Evolutionary conservation across 2,888 invertebrate genomes (phyloP), one percentile per base, ranked within the genome.

Genomic region (Noctua fimbriata): DNA sequence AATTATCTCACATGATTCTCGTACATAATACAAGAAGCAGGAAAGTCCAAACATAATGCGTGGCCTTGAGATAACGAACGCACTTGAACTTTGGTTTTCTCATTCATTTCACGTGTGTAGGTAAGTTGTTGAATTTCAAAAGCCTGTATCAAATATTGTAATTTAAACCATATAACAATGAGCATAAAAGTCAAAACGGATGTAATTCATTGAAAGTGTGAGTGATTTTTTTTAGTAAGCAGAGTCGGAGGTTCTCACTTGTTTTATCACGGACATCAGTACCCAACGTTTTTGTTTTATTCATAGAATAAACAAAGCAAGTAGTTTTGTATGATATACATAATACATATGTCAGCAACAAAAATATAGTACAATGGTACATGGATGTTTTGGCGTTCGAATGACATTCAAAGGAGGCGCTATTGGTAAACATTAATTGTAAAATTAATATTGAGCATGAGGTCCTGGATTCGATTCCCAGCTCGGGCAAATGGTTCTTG

Each of bases 51-150:
- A 55, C 2, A 76, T 24, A 24, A n/a, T 16, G 24, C 21, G 2
- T 60, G 73, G 5, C 58, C 58, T 70, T 69, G 63, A 52, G 28
- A 78, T 41, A 36, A 49, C 70, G 78, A 73, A 78, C 77, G 79
- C 78, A 47, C 83, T 85, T 87, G 85, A 88, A 83, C 87, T 85
- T 83, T 78, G 66, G 5, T 77, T 65, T 24, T 44, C 52, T 69
- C 69, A 47, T 74, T 76, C 70, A 66, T 66, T 66, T 14, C n/a
- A 60, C 16, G 67, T 66, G 44, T 18, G 18, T 44, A 63, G 1
- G 12, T 41, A 21, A 9, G 6, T n/a, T 41, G 36, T 41, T 55
- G 47, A 18, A 28, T 66, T 36, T 28, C 24, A 65, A 21, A 9
- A 49, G 58, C 16, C 21, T 14, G 18, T 16, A 36, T 21, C 28